Conservation (phyloP, 2,113 vertebrate species). For the Nanorana parkeri region DNA sequence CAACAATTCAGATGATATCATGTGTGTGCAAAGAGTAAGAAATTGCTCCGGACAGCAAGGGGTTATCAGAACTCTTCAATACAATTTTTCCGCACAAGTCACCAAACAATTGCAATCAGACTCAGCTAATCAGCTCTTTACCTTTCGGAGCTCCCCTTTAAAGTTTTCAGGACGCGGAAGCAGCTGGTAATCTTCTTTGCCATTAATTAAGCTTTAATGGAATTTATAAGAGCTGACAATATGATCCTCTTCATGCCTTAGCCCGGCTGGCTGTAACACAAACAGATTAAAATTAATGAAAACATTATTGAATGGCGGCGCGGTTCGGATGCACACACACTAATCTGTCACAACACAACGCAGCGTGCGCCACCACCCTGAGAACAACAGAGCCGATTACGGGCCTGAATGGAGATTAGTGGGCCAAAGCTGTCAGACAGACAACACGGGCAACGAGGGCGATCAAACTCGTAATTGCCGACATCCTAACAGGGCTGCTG, state of each 20-base stretch:
- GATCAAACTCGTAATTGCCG: background rate
- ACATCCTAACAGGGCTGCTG: too few species aligned
- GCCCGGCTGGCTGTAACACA: background rate
- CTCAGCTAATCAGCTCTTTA: too few species aligned
- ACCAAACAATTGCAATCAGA: too few species aligned
- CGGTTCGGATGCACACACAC: constrained; percentile 26
- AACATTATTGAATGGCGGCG: constrained; percentile 15
- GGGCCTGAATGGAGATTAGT: too few species aligned
- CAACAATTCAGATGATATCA: too few species aligned
- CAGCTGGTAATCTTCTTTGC: constrained; percentile 29
- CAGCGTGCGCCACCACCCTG: background rate
- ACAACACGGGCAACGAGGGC: background rate
- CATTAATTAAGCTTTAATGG: constrained; percentile 48
- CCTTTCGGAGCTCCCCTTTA: too few species aligned
- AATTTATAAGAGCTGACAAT: constrained; percentile 33
- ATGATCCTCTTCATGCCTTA: constrained; percentile 18
- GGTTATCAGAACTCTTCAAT: too few species aligned
- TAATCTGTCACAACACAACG: constrained; percentile 9
- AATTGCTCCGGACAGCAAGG: too few species aligned
- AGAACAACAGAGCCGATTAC: background rate
- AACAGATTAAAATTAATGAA: constrained; percentile 54
- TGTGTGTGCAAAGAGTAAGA: too few species aligned
- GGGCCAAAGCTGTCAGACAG: background rate
- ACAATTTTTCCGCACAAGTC: too few species aligned
- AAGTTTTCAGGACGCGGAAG: background rate